Conservation (phyloP, 2,797 vertebrate genomes). For the Pseudomugil gertrudae region DNA sequence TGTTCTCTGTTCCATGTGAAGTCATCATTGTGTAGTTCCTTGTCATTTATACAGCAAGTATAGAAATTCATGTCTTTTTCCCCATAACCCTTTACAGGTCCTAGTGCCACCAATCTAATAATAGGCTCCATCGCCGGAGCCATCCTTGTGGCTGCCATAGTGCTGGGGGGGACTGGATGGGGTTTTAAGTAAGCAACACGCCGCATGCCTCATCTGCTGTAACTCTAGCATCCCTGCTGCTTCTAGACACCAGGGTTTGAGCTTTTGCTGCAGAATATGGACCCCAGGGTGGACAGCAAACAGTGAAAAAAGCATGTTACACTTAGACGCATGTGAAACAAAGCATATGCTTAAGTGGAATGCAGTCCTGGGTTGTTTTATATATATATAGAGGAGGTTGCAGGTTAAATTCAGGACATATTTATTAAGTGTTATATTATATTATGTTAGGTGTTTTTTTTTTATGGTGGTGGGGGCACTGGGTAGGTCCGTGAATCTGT, state of each 20-base stretch:
- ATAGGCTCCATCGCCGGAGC: conserved; percentile 99
- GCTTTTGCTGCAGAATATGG: conserved; percentile 91
- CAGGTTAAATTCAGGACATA: not conserved
- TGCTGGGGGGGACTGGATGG: conserved; percentile 99
- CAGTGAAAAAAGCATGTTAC: conserved; percentile 8
- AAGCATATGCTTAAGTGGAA: conserved; percentile 24
- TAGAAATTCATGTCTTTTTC: conserved; percentile 87
- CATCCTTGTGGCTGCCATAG: conserved; percentile 99
- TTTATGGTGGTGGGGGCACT: conserved; percentile 27
- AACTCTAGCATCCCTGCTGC: conserved; percentile 92
- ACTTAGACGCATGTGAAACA: conserved; percentile 10
- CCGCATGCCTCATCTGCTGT: conserved; percentile 93
- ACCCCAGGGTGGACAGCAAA: conserved; percentile 33
- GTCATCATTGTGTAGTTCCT: conserved; percentile 73
- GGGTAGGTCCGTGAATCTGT: conserved; percentile 81
- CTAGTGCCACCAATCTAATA: conserved; percentile 99
- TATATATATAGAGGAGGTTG: conserved; percentile 9
- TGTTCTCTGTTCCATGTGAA: conserved; percentile 81
- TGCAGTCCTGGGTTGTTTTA: conserved; percentile 22
- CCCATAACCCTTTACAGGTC: conserved; percentile 95
- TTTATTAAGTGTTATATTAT: conserved; percentile 8
- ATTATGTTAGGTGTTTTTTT: conserved; percentile 9
- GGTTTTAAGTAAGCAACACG: conserved; percentile 99
- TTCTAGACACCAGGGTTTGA: conserved; percentile 92
- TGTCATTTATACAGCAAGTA: conserved; percentile 68